Conservation (phyloP, 2,888 invertebrate genomes). For the Endotricha flammealis region DNA sequence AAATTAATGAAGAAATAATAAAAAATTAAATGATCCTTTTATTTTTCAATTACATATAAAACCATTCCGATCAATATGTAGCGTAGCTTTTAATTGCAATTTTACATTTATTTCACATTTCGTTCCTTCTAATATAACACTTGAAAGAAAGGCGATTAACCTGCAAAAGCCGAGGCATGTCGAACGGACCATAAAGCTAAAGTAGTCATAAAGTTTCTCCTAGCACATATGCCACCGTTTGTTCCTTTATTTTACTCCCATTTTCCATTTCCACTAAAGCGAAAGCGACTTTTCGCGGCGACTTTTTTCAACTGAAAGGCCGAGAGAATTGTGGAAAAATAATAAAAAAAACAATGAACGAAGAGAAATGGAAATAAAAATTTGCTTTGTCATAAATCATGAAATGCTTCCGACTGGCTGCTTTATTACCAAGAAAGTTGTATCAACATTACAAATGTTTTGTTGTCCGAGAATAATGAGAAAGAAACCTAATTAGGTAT, state of each 20-base stretch:
- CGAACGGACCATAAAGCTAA: slow-evolving; percentile 22
- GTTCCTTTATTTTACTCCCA: slow-evolving; percentile 56
- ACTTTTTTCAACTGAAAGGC: slow-evolving; percentile 64
- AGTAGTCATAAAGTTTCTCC: slow-evolving; percentile 48
- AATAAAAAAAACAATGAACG: slow-evolving; percentile 65
- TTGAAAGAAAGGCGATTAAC: slow-evolving; percentile 7
- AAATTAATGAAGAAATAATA: too few species aligned
- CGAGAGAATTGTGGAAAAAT: slow-evolving; percentile 68
- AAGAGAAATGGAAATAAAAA: slow-evolving; percentile 73
- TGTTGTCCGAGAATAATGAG: slow-evolving; percentile 44
- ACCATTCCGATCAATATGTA: too few species aligned
- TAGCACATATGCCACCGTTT: slow-evolving; percentile 59
- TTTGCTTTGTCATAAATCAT: slow-evolving; percentile 75
- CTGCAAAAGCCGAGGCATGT: slow-evolving; percentile 16
- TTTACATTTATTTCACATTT: too few species aligned
- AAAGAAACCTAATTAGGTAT: slow-evolving; percentile 31
- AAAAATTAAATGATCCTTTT: too few species aligned
- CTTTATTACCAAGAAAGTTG: slow-evolving; percentile 68
- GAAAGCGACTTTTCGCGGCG: slow-evolving; percentile 69
- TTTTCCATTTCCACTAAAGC: slow-evolving; percentile 69
- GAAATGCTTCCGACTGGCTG: slow-evolving; percentile 68
- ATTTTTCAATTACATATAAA: too few species aligned
- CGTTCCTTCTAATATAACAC: neutral
- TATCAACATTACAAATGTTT: slow-evolving; percentile 53
- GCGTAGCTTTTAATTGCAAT: too few species aligned